Conservation (phyloP, 2,888 invertebrate species). For the Ptilodon capucinus region DNA sequence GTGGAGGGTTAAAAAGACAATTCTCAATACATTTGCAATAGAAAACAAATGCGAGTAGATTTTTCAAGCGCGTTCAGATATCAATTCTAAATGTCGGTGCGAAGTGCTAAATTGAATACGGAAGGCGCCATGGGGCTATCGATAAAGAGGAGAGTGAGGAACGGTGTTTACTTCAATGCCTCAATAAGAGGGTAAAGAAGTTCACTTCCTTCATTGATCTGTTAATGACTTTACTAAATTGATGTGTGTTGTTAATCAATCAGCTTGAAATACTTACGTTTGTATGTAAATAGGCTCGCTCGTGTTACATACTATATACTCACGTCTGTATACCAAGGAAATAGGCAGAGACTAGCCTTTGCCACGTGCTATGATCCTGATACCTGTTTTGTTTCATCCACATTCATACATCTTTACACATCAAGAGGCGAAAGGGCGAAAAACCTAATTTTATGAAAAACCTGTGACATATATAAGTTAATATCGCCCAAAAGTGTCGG, state of each 20-base stretch:
- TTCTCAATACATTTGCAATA: too few relatives aligned
- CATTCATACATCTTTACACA: too few relatives aligned
- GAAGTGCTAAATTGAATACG: not conserved
- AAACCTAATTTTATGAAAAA: too few relatives aligned
- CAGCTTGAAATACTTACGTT: not conserved
- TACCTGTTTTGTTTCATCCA: too few relatives aligned
- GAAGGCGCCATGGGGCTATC: not conserved
- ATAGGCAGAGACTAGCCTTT: too few relatives aligned
- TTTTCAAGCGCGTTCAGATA: not conserved
- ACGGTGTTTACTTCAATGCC: not conserved
- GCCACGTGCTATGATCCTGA: too few relatives aligned
- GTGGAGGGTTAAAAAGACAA: not conserved
- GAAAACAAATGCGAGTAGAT: not conserved
- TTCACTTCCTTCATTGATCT: not conserved
- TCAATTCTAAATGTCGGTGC: not conserved
- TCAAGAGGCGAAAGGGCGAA: too few relatives aligned
- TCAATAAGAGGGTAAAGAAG: not conserved
- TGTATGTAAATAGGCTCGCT: too few relatives aligned
- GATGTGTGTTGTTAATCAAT: not conserved
- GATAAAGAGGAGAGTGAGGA: not conserved
- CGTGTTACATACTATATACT: too few relatives aligned
- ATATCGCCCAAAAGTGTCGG: too few relatives aligned
- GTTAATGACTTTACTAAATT: not conserved
- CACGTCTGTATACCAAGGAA: too few relatives aligned
- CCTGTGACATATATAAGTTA: too few relatives aligned